Evolutionary conservation across 2,888 invertebrate species (phyloP).

Genomic region (Drosophila kokeensis): DNA sequence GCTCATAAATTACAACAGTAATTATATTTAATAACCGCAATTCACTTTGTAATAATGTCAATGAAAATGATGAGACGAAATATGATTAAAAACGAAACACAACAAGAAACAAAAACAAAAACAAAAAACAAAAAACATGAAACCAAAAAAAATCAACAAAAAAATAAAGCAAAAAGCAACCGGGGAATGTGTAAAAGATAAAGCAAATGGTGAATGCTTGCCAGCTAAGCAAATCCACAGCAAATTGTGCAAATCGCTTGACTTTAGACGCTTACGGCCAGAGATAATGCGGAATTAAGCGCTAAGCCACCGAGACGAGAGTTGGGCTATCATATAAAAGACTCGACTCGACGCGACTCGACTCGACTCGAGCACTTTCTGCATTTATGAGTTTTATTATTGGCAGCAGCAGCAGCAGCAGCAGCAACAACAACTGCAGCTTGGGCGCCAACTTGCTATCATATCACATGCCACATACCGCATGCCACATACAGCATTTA

Average conservation of each 20-base stretch:
- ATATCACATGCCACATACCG: slow-evolving; percentile 6
- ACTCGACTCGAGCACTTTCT: slow-evolving; percentile 38
- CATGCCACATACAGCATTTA: slow-evolving; percentile 46
- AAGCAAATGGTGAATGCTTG: slow-evolving; percentile 1
- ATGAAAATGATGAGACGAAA: slow-evolving; percentile 79
- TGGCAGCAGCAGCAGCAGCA: slow-evolving; percentile 11
- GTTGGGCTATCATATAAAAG: slow-evolving; percentile 54
- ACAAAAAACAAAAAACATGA: slow-evolving; percentile 6
- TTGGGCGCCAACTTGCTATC: slow-evolving; percentile 27
- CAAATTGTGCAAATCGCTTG: slow-evolving; percentile 42
- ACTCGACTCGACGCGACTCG: slow-evolving; percentile 22
- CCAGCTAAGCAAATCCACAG: slow-evolving; percentile 37
- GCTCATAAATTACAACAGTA: slow-evolving; percentile 77
- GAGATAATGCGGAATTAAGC: slow-evolving; percentile 65
- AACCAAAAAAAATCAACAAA: neutral
- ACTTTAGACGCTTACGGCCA: slow-evolving; percentile 58
- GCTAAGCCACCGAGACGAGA: slow-evolving; percentile 17
- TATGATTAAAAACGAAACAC: slow-evolving; percentile 67
- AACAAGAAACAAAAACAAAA: slow-evolving; percentile 13
- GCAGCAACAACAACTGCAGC: slow-evolving; percentile 18
- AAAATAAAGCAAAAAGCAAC: slow-evolving; percentile 9
- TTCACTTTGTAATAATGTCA: slow-evolving; percentile 80
- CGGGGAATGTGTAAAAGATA: neutral
- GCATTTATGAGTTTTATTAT: slow-evolving; percentile 66
- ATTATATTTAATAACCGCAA: slow-evolving; percentile 78